Conservation (phyloP, 2,113 vertebrate species). For the Daphoenositta chrysoptera region DNA sequence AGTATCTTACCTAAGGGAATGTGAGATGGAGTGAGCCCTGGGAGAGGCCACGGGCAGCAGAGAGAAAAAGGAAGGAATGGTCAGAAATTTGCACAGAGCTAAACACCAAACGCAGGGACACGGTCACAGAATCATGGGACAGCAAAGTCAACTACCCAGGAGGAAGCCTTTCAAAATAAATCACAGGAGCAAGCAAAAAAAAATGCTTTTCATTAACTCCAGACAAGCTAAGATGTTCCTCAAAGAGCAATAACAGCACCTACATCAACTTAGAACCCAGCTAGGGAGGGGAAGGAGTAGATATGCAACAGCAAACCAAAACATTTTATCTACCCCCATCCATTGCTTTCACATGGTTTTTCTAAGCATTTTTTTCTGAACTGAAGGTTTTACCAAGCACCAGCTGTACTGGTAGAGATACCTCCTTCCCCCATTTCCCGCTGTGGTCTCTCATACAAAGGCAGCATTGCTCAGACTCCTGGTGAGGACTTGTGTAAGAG, state of each 20-base stretch:
- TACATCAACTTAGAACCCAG: background rate
- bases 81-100: slow-evolving; percentile 2
- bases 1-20: slow-evolving; percentile 94
- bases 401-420: background rate
- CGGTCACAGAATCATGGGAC: background rate
- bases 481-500: background rate
- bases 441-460: background rate
- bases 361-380: background rate
- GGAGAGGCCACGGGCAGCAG: slow-evolving; percentile 70
- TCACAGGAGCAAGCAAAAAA: background rate
- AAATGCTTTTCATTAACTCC: background rate
- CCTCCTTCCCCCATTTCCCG: background rate
- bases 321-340: background rate
- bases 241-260: background rate
- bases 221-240: background rate
- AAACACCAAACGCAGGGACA: background rate
- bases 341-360: background rate
- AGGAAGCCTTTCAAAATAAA: background rate
- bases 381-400: background rate
- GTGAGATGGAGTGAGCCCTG: slow-evolving; percentile 94
- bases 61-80: slow-evolving; percentile 36
- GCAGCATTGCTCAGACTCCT: background rate
- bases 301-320: background rate
- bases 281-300: background rate
- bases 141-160: background rate